Percentiles rank a stretch among this genome's conserved stretches.
Conservation (phyloP, 2,888 invertebrate species). For the Lithosia quadra region DNA sequence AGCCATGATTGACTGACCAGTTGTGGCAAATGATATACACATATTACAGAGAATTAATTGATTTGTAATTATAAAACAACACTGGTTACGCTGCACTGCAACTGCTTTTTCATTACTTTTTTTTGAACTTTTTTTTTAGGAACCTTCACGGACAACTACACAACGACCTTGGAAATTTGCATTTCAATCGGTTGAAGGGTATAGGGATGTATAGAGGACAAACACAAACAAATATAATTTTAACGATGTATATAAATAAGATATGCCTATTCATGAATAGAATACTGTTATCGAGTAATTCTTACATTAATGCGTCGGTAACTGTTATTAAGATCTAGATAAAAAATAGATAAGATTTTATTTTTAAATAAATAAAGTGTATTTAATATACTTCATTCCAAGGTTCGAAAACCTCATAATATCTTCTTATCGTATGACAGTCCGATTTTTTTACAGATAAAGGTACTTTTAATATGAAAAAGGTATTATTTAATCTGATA, state of each 20-base stretch:
- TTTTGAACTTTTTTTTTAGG: too few species aligned
- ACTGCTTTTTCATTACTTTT: not conserved
- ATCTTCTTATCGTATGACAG: not conserved
- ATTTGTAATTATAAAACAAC: not conserved
- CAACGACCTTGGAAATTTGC: too few species aligned
- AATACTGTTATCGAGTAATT: not conserved
- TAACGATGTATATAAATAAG: too few species aligned
- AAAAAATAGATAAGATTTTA: not conserved
- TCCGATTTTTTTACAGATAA: not conserved
- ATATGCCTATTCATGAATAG: not conserved
- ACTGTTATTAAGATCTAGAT: not conserved
- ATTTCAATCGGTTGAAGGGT: not conserved
- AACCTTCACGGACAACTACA: too few species aligned
- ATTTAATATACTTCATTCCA: not conserved
- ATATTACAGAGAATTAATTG: not conserved
- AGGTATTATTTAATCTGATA: too few species aligned
- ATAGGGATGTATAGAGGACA: not conserved
- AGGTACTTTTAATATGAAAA: not conserved
- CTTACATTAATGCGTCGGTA: not conserved
- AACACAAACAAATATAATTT: not conserved
- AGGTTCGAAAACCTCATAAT: not conserved
- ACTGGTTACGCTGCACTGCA: too few species aligned
- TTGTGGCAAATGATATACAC: slow-evolving; percentile 47
- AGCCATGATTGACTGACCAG: slow-evolving; percentile 70
- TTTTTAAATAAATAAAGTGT: not conserved